Percentiles rank a stretch among this genome's conserved stretches.
Conservation (phyloP, 2,888 invertebrate genomes). For the Drosophila pullipes region DNA sequence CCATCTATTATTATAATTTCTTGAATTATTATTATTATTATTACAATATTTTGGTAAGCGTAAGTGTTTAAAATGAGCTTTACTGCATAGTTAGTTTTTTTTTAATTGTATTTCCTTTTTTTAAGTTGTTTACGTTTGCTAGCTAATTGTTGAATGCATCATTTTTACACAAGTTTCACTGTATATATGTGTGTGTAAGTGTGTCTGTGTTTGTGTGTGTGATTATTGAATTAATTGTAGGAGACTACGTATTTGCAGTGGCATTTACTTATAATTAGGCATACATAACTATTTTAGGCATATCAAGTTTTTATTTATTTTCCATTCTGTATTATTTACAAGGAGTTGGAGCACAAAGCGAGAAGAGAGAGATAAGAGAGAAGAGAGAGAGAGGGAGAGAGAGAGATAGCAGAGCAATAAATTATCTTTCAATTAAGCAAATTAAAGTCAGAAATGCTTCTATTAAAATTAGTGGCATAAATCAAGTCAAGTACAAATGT, state of each 20-base stretch:
- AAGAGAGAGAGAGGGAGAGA: not conserved
- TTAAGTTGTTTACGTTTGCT: constrained; percentile 49
- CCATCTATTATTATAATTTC: constrained; percentile 28
- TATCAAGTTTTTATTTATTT: constrained; percentile 36
- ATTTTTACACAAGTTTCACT: constrained; percentile 44
- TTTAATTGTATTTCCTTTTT: constrained; percentile 5
- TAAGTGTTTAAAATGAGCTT: constrained; percentile 77
- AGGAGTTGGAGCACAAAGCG: constrained; percentile 6
- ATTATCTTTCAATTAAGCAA: not conserved
- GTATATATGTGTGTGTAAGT: constrained; percentile 20
- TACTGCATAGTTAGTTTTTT: constrained; percentile 44
- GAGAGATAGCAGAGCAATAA: constrained; percentile 9
- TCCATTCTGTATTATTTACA: constrained; percentile 42
- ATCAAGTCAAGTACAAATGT: not conserved
- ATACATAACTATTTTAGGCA: constrained; percentile 54
- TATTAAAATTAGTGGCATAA: not conserved
- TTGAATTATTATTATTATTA: constrained; percentile 33
- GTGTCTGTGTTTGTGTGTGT: constrained; percentile 31
- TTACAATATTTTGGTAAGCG: constrained; percentile 73
- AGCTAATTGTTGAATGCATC: constrained; percentile 59
- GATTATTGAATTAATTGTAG: constrained; percentile 64
- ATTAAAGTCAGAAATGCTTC: not conserved
- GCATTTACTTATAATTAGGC: constrained; percentile 49
- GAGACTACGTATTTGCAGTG: constrained; percentile 64
- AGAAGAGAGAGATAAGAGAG: not conserved